These are phyloP conservation scores for Bilobella aurantiaca DNA, from an alignment of 1,140 invertebrate genomes.

Conservation along the genomic window DNA sequence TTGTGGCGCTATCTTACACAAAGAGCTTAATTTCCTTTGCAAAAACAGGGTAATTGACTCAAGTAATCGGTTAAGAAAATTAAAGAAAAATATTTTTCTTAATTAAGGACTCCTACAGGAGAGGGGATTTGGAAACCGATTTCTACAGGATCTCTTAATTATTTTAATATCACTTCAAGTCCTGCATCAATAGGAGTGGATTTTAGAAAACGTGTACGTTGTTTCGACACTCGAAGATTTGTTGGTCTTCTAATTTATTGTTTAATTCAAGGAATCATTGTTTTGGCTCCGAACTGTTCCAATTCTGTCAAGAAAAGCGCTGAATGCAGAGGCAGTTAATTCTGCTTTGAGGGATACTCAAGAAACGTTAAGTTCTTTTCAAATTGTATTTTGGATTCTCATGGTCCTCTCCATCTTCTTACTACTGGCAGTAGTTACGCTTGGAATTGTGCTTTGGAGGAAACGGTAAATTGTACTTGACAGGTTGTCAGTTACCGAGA, in stretches of 20 bases:
- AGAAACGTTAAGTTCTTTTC: slow-evolving; percentile 16
- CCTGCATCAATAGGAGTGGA: slow-evolving; percentile 23
- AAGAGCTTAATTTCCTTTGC: neutral
- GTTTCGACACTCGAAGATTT: neutral
- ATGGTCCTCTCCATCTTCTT: slow-evolving; percentile 27
- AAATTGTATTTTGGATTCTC: slow-evolving; percentile 26
- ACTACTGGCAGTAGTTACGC: slow-evolving; percentile 22
- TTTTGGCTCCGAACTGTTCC: slow-evolving; percentile 32
- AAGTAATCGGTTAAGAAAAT: neutral
- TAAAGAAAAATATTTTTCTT: neutral
- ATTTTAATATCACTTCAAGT: slow-evolving; percentile 25
- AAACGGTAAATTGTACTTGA: slow-evolving; percentile 19
- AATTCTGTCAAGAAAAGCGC: neutral
- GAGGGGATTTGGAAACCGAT: slow-evolving; percentile 22
- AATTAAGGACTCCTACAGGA: slow-evolving; percentile 1
- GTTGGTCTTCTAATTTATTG: slow-evolving; percentile 2
- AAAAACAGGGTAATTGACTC: neutral
- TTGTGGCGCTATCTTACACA: neutral
- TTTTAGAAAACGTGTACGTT: slow-evolving; percentile 27
- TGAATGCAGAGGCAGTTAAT: neutral
- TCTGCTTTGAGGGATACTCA: slow-evolving; percentile 6
- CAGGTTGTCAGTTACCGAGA: neutral
- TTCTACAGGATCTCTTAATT: slow-evolving; percentile 20
- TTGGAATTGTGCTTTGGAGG: slow-evolving; percentile 19
- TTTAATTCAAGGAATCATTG: slow-evolving; percentile 25